phyloP scores from a whole-genome alignment of 2,888 invertebrate species.

The Piscicola geometra region DNA sequence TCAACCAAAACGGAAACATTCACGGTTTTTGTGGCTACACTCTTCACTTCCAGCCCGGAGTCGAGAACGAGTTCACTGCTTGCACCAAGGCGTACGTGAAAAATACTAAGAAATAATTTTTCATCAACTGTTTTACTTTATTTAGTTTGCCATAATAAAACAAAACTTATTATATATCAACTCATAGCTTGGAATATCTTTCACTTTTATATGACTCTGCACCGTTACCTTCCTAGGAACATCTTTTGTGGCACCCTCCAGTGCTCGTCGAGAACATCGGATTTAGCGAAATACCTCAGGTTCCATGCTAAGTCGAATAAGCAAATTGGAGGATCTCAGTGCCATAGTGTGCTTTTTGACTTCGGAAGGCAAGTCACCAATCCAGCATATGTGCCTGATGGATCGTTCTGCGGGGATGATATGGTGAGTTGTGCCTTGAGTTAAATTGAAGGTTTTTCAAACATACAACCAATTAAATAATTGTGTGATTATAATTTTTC shows the following conservation, averaged over 20 bases:
- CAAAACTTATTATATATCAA: too few relatives aligned
- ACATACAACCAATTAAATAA: not conserved
- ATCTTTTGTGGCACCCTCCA: constrained; percentile 19
- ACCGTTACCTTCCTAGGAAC: not conserved
- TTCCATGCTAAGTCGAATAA: not conserved
- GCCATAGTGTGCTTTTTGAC: constrained; percentile 1
- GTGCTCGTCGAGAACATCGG: not conserved
- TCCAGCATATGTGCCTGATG: constrained; percentile 16
- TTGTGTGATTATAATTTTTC: not conserved
- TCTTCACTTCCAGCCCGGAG: not conserved
- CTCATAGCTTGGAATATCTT: too few relatives aligned
- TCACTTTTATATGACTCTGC: not conserved
- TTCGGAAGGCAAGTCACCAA: not conserved
- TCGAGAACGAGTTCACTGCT: not conserved
- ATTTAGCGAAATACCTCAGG: not conserved
- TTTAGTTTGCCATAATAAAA: too few relatives aligned
- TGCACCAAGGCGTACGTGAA: not conserved
- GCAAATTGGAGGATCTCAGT: not conserved
- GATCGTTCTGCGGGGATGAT: constrained; percentile 10
- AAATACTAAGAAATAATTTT: too few relatives aligned
- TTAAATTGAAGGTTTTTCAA: too few relatives aligned
- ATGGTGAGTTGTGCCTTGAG: constrained; percentile 27
- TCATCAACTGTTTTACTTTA: too few relatives aligned
- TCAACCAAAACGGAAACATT: not conserved
- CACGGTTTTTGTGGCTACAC: constrained; percentile 14